Evolutionary conservation across 2,888 invertebrate genomes (phyloP).

Genomic region (Hesperia comma): DNA sequence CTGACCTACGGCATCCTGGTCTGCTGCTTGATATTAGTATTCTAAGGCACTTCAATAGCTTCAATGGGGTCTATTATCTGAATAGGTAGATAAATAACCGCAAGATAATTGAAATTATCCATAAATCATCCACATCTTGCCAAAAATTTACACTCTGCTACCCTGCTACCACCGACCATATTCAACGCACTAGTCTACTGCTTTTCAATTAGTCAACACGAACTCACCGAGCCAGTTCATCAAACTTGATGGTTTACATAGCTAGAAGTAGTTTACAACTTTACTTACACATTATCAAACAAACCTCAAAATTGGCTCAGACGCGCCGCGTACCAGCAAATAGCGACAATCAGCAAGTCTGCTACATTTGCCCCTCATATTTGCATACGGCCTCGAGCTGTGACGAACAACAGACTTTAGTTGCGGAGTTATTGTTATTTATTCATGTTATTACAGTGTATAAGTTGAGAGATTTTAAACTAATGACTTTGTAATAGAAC

Average conservation of each 20-base stretch:
- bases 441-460: conserved; percentile 9
- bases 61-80: no score
- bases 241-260: not conserved
- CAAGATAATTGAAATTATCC: no score
- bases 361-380: conserved; percentile 18
- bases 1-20: no score
- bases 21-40: no score
- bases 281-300: conserved; percentile 16
- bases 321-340: conserved; percentile 10
- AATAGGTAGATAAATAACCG: no score
- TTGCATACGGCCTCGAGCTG: conserved; percentile 17
- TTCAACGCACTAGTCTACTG: no score
- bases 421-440: conserved; percentile 13
- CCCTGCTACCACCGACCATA: no score
- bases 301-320: conserved; percentile 10
- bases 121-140: no score
- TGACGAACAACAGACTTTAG: conserved; percentile 4
- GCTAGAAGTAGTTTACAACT: conserved; percentile 17
- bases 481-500: not conserved
- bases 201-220: not conserved
- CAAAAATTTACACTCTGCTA: no score
- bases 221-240: not conserved
- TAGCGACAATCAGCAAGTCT: conserved; percentile 14
- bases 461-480: conserved; percentile 1
- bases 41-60: no score